phyloP scores from a whole-genome alignment of 2,888 invertebrate genomes.

The Eristalinus sepulchralis region DNA sequence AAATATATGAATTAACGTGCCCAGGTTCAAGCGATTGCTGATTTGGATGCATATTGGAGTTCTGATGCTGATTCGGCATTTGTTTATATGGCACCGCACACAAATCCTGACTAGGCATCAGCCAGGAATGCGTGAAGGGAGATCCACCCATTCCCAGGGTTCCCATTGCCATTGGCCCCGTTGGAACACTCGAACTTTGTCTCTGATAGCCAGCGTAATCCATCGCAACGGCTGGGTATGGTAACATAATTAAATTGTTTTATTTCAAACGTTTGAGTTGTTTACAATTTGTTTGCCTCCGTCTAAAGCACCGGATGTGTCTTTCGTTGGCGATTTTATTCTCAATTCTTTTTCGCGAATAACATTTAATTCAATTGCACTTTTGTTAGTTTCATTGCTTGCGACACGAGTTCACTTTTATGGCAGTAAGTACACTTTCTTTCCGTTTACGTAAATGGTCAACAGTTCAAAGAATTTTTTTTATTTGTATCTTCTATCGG shows the following conservation, averaged over 20 bases:
- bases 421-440: constrained; percentile 51
- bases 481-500: constrained; percentile 24
- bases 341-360: neutral
- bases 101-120: constrained; percentile 95
- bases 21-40: constrained; percentile 89
- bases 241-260: constrained; percentile 84
- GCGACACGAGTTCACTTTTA: constrained; percentile 31
- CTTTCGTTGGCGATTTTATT: constrained; percentile 1
- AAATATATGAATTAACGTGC: constrained; percentile 86
- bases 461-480: constrained; percentile 46
- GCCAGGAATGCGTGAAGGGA: constrained; percentile 97
- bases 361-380: constrained; percentile 32
- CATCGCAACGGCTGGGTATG: constrained; percentile 94
- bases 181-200: constrained; percentile 81
- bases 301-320: constrained; percentile 32
- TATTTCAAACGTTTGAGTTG: constrained; percentile 3
- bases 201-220: constrained; percentile 88
- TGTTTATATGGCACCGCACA: constrained; percentile 93
- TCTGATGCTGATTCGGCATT: constrained; percentile 81
- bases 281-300: neutral
- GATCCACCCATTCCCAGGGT: constrained; percentile 83
- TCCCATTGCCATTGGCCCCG: constrained; percentile 81
- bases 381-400: constrained; percentile 41
- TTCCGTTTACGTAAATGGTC: constrained; percentile 50
- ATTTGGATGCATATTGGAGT: constrained; percentile 78